These are phyloP conservation scores for Mirounga angustirostris DNA, from an alignment of 2,113 vertebrate genomes.

Conservation along the genomic window DNA sequence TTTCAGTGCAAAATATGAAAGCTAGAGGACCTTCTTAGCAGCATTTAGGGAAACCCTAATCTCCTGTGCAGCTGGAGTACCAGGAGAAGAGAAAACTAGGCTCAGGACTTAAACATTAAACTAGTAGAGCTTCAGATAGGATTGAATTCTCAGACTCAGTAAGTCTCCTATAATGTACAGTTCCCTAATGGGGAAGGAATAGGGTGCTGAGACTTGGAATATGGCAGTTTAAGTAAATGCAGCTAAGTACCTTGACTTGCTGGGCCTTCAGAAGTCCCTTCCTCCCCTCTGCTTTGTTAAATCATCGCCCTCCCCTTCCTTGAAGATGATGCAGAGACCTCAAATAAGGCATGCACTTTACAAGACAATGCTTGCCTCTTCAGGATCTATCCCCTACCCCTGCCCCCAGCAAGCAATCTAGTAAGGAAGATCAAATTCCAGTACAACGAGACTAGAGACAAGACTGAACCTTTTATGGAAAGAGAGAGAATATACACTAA, in stretches of 20 bases:
- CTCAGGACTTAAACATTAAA: neutral
- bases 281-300: neutral
- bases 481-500: neutral
- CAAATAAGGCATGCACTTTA: neutral
- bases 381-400: neutral
- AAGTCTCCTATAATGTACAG: neutral
- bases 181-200: neutral
- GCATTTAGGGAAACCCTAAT: slow-evolving; percentile 14
- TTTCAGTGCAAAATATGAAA: slow-evolving; percentile 52
- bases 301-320: neutral
- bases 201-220: neutral
- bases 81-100: neutral
- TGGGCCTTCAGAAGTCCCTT: neutral
- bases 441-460: too few species aligned
- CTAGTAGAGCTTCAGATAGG: neutral
- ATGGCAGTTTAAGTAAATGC: neutral
- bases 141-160: neutral
- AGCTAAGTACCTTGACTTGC: neutral
- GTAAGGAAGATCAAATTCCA: neutral
- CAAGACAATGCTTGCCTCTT: neutral
- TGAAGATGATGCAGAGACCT: neutral
- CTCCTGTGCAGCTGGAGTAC: neutral
- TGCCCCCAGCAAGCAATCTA: neutral
- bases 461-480: neutral
- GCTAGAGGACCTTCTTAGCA: neutral